A percentile compares a stretch with the other conserved stretches of the same genome.
These are phyloP conservation scores for Saxicola maurus DNA, from an alignment of 2,797 vertebrate genomes.

Conservation along the genomic window DNA sequence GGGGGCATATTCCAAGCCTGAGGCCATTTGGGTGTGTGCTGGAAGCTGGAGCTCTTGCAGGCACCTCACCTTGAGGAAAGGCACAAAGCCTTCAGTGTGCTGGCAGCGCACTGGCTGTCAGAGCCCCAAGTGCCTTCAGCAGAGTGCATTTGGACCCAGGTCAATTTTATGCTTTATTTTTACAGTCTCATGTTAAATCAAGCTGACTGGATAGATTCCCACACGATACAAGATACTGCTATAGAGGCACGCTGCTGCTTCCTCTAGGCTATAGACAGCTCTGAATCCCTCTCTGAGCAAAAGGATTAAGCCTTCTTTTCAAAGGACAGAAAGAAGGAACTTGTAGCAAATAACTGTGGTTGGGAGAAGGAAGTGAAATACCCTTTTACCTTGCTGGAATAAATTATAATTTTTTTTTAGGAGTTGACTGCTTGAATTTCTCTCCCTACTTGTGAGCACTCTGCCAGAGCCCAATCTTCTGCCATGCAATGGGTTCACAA, in stretches of 20 bases:
- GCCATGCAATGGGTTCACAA: fast-evolving
- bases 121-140: not conserved
- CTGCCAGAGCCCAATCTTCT: fast-evolving
- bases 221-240: not conserved
- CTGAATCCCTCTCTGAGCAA: not conserved
- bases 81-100: not conserved
- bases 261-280: not conserved
- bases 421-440: not conserved
- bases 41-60: not conserved
- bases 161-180: not conserved
- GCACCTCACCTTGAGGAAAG: not conserved
- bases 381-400: not conserved
- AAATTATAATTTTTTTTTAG: not conserved
- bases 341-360: not conserved
- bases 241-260: not conserved
- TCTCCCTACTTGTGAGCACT: not conserved
- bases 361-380: not conserved
- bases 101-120: not conserved
- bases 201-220: not conserved
- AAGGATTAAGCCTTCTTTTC: not conserved
- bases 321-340: not conserved
- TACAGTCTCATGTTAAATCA: not conserved
- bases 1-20: not conserved
- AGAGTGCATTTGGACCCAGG: not conserved
- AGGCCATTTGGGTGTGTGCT: fast-evolving